phyloP scores from a whole-genome alignment of 1,140 invertebrate genomes.

The Rhynchophorus ferrugineus region DNA sequence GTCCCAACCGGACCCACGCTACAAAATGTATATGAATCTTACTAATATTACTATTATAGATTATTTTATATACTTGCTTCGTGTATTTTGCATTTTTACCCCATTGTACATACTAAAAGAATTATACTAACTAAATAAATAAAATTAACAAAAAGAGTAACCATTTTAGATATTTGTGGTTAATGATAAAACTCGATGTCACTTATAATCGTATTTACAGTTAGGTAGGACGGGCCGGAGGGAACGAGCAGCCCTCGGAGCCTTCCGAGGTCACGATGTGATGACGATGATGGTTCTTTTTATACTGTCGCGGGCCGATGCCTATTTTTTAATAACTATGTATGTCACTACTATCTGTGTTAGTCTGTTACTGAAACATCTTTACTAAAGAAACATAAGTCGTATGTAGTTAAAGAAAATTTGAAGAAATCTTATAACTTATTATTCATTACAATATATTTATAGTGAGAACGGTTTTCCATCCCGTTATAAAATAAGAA shows the following conservation, averaged over 20 bases:
- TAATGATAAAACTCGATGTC: constrained; percentile 15
- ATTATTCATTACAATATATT: constrained; percentile 32
- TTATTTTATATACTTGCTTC: constrained; percentile 44
- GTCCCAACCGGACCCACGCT: too few species aligned
- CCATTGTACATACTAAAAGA: neutral
- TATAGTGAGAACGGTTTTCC: constrained; percentile 59
- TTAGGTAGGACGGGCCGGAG: constrained; percentile 14
- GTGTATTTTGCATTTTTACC: constrained; percentile 28
- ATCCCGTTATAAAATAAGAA: constrained; percentile 48
- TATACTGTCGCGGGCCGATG: constrained; percentile 29
- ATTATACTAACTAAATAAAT: too few species aligned
- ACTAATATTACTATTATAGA: constrained; percentile 32
- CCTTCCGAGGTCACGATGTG: constrained; percentile 30
- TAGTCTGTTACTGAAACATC: constrained; percentile 35
- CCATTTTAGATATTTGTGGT: constrained; percentile 10
- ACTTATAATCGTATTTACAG: constrained; percentile 16
- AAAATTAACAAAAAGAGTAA: constrained; percentile 4
- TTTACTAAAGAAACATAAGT: constrained; percentile 25
- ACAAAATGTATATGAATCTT: constrained; percentile 41
- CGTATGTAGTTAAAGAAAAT: constrained; percentile 21
- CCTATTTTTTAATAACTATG: constrained; percentile 27
- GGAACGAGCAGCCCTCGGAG: constrained; percentile 14
- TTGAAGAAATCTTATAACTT: constrained; percentile 21
- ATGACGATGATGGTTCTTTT: constrained; percentile 38
- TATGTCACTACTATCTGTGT: constrained; percentile 41